Percentiles rank a stretch among this genome's conserved stretches.
Evolutionary conservation across 2,113 vertebrate species (phyloP).

Genomic region (Theristicus caerulescens): DNA sequence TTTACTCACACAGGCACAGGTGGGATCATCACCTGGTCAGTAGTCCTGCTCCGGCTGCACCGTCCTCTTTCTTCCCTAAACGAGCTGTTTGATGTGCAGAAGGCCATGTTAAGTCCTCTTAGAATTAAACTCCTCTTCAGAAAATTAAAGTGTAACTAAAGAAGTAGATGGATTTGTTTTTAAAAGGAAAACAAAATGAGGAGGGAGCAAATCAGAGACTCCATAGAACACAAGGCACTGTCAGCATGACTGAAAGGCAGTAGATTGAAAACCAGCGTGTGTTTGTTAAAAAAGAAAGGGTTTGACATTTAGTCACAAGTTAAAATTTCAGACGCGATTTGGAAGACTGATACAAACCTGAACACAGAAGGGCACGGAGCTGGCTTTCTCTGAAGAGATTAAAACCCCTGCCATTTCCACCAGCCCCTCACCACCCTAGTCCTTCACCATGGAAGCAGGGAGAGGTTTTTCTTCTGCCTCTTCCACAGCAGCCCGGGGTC

Average conservation of each 20-base stretch:
- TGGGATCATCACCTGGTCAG: background rate
- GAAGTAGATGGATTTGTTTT: background rate
- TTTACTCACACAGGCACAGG: background rate
- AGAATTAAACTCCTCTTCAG: background rate
- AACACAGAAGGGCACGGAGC: background rate
- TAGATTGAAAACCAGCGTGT: background rate
- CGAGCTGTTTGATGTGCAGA: background rate
- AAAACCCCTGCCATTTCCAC: background rate
- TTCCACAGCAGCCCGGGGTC: background rate
- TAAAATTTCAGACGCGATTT: background rate
- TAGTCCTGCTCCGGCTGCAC: rapidly evolving
- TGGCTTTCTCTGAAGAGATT: background rate
- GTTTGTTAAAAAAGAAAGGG: background rate
- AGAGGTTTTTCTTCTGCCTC: background rate
- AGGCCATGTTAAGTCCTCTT: background rate
- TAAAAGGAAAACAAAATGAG: background rate
- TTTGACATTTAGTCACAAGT: background rate
- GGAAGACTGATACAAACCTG: background rate
- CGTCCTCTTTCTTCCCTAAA: background rate
- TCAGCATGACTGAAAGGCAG: background rate
- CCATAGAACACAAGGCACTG: background rate
- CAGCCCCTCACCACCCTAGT: background rate
- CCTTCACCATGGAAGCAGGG: background rate
- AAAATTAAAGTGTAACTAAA: background rate
- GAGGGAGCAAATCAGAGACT: background rate